Percentiles rank a stretch among this genome's conserved stretches.
These are phyloP conservation scores for Oryzias dopingdopingensis DNA, from an alignment of 2,797 vertebrate genomes.

Conservation along the genomic window DNA sequence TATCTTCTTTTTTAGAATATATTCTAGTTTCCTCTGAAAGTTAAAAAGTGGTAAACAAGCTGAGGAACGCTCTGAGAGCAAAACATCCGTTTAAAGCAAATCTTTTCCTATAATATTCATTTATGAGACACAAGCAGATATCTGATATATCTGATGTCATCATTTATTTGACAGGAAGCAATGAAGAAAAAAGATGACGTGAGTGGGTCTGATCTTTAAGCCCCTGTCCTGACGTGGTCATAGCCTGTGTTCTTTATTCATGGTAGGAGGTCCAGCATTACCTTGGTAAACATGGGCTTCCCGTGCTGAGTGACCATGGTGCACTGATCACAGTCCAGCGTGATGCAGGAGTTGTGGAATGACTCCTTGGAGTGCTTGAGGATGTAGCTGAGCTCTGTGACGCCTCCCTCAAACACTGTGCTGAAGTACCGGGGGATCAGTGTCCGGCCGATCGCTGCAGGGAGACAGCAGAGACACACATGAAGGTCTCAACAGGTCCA, in stretches of 20 bases:
- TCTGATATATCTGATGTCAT: too few species aligned
- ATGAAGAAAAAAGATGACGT: not conserved
- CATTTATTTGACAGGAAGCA: constrained; percentile 8
- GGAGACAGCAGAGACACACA: constrained; percentile 34
- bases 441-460: constrained; percentile 94
- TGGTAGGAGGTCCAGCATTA: constrained; percentile 62
- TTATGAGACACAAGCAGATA: not conserved
- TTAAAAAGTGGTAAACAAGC: too few species aligned
- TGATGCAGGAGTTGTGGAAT: constrained; percentile 99
- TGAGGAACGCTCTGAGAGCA: too few species aligned
- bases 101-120: not conserved
- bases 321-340: constrained; percentile 98
- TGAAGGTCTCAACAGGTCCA: too few species aligned
- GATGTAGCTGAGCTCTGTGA: constrained; percentile 97
- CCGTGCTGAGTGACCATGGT: constrained; percentile 99
- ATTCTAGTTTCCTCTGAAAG: too few species aligned
- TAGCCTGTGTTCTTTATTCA: constrained; percentile 60
- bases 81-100: too few species aligned
- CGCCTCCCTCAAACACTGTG: constrained; percentile 98
- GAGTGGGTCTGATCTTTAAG: constrained; percentile 61
- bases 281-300: constrained; percentile 99
- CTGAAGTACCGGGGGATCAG: constrained; percentile 99
- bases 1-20: too few species aligned
- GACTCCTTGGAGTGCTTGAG: constrained; percentile 99
- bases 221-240: constrained; percentile 45